Evolutionary conservation across 2,113 vertebrate species (phyloP), one percentile per base, ranked within the genome.

Genomic region (Pollimyrus isidori): DNA sequence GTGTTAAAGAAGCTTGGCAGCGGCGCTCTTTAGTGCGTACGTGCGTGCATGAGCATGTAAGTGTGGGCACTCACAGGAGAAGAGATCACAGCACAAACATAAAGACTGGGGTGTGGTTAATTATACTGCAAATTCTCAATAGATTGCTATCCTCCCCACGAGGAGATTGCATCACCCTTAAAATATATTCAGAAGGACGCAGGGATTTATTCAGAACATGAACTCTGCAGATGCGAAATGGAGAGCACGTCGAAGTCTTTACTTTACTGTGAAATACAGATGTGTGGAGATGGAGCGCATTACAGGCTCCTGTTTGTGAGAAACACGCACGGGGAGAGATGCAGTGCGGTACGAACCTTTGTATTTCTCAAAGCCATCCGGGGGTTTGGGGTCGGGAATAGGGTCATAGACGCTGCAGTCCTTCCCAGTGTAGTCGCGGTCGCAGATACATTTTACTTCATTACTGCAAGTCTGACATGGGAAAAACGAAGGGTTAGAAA

Each of bases 351-450:
- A 91, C 94, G 88, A 92, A 99, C 98, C 97, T 95, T 95, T 98
- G 91, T 95, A 88, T 89, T 96, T 95, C 92, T 98, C 97, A 0
- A 92, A 95, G 88, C 96, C 97, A 1, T 97, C 97, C 0, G 94
- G 95, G 0, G 95, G 96, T 7, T 95, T 96, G 3, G 97, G 95
- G 0, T 97, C 96, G 0, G 97, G 97, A 89, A 97, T 95, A 1
- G 98, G 98, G 94, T 99, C 97, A 10, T 95, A 95, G 88, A 99
- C 96, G 3, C 98, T 99, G 93, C 98, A 99, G 95, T 99, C 98
- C 94, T 97, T 99, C 89, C 98, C 98, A 0, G 98, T 99, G 97
- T 97, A 98, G 92, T 98, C 97, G 0, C 96, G 88, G 89, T 98
- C 96, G 90, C 98, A 99, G 95, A 99, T 99, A 90, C 98, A 99